Evolutionary conservation across 2,888 invertebrate species (phyloP).

Genomic region (Lumbricus terrestris): DNA sequence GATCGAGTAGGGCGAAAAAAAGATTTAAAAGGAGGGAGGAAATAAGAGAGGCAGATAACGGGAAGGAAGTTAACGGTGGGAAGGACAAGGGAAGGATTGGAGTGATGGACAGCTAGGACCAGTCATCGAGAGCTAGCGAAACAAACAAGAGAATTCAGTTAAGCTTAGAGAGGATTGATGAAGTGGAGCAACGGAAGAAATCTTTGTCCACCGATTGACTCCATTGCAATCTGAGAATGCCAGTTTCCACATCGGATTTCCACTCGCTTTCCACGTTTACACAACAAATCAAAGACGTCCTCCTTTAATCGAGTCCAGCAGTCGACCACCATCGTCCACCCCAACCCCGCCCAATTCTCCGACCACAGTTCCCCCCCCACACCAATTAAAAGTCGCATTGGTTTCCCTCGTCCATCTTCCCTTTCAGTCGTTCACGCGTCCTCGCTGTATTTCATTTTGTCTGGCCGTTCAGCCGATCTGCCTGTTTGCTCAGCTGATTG

Average conservation of each 20-base stretch:
- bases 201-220: neutral
- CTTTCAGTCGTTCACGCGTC: neutral
- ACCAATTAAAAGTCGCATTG: neutral
- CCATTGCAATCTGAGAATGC: neutral
- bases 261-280: neutral
- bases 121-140: neutral
- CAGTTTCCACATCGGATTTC: neutral
- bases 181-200: neutral
- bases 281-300: neutral
- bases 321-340: neutral
- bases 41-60: neutral
- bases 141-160: neutral
- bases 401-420: neutral
- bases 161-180: neutral
- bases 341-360: neutral
- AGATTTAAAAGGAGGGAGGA: neutral
- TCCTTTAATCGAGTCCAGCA: neutral
- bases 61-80: neutral
- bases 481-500: constrained; percentile 3
- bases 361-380: neutral
- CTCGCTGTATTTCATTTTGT: neutral
- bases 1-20: too few species aligned
- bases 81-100: neutral
- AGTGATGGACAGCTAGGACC: neutral
- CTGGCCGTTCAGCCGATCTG: neutral